A percentile compares a stretch with the other conserved stretches of the same genome.
Conservation (phyloP, 2,113 vertebrate genomes). For the Platichthys flesus region DNA sequence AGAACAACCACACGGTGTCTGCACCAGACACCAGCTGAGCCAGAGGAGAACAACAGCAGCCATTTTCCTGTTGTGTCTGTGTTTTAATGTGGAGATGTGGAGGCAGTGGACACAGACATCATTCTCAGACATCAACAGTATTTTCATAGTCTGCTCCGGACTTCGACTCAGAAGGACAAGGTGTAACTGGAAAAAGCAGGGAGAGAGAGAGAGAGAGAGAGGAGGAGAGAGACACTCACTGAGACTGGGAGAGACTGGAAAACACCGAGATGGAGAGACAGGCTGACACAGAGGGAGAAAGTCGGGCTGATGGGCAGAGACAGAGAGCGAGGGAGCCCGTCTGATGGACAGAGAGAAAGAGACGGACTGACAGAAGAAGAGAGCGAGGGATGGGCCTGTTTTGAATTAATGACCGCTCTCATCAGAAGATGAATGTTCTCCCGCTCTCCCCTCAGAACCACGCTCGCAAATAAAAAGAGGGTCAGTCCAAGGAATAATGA, state of each 20-base stretch:
- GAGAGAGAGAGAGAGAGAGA: slow-evolving; percentile 12
- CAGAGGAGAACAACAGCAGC: not conserved
- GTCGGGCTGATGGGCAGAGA: slow-evolving; percentile 55
- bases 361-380: slow-evolving; percentile 63
- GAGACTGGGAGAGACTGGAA: slow-evolving; percentile 28
- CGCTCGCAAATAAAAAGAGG: slow-evolving; percentile 64
- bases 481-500: slow-evolving; percentile 75
- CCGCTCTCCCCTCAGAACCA: slow-evolving; percentile 67
- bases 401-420: slow-evolving; percentile 79
- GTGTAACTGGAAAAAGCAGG: not conserved
- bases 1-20: too few relatives aligned
- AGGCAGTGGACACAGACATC: not conserved
- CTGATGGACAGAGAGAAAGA: slow-evolving; percentile 67
- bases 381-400: slow-evolving; percentile 66
- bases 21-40: not conserved
- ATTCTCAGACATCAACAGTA: not conserved
- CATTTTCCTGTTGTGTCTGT: not conserved
- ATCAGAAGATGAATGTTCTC: slow-evolving; percentile 75
- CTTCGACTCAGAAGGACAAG: not conserved
- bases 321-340: slow-evolving; percentile 37
- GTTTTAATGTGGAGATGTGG: not conserved
- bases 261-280: slow-evolving; percentile 37
- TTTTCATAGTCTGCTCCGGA: not conserved
- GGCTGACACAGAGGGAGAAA: slow-evolving; percentile 44
- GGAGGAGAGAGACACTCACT: not conserved